Evolutionary conservation across 2,797 vertebrate genomes (phyloP).

Genomic region (Aeoliscus strigatus): DNA sequence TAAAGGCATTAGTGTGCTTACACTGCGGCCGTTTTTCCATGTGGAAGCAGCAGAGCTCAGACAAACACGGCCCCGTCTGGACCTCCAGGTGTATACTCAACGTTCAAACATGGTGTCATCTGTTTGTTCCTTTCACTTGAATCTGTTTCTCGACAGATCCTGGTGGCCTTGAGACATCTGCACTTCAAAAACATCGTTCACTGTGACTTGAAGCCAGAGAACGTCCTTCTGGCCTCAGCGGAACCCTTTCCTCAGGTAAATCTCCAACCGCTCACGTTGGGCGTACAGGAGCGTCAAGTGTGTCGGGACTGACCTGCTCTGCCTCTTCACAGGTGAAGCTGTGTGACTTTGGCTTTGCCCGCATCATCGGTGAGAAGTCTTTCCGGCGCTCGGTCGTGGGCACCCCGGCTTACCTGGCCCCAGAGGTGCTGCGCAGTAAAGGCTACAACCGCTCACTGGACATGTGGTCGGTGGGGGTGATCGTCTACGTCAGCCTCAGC

Average conservation of each 20-base stretch:
- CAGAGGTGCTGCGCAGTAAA: conserved; percentile 94
- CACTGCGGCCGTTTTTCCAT: conserved; percentile 38
- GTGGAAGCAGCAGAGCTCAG: conserved; percentile 17
- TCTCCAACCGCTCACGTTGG: not conserved
- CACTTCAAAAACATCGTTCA: conserved; percentile 99
- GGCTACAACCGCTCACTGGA: conserved; percentile 97
- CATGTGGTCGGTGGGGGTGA: conserved; percentile 98
- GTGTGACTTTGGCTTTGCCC: conserved; percentile 96
- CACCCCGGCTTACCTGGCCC: conserved; percentile 92
- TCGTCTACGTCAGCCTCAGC: conserved; percentile 94
- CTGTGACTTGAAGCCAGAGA: conserved; percentile 98
- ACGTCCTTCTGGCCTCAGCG: conserved; percentile 92
- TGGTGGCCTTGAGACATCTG: conserved; percentile 95
- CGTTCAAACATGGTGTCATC: conserved; percentile 10
- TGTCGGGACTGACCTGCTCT: not conserved
- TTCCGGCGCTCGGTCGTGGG: conserved; percentile 96
- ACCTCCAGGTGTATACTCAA: not conserved
- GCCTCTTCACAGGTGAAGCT: conserved; percentile 84
- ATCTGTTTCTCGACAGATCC: conserved; percentile 76
- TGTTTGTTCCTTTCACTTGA: conserved; percentile 21
- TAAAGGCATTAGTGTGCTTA: conserved; percentile 37
- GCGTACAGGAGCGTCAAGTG: not conserved
- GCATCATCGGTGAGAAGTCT: conserved; percentile 98
- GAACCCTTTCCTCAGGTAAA: conserved; percentile 94
- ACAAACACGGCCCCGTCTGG: conserved; percentile 33